Base-by-base conservation (phyloP, 1,140 invertebrate species). In the Zophobas atratus region DNA sequence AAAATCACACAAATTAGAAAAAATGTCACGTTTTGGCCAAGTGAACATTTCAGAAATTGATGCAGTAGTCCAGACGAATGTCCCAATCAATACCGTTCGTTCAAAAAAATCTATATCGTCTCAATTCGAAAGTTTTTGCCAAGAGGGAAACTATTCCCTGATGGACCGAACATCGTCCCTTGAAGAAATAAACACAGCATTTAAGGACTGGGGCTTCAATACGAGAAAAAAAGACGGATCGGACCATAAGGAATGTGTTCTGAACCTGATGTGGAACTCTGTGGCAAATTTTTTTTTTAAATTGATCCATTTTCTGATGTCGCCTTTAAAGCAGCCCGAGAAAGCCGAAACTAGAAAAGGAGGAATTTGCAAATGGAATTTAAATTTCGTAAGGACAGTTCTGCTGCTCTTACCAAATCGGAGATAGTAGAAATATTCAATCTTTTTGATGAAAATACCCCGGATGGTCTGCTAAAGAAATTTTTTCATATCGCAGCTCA, bases 251-350 rank as follows among this genome's bases (percentile, higher is more conserved):
- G 41, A 8, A 5, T 33, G 41, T 32, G 41, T 36, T 43, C 32
- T 35, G 20, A 20, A 20, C 20, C 20, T 20, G 20, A 20, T 20
- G 20, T 20, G 20, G 20, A 20, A 20, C 20, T 20, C 20, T 20
- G 20, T 20, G 20, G 20, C 20, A 20, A 20, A 20, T 70, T 38
- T 70, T 38, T 38, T 41, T 4, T 6, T 6, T 8, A 8, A 5
- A n/a, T 70, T n/a, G 39, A 70, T 43, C 67, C 67, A 8, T 70
- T 70, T 41, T 6, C 39, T 39, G 41, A 43, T 70, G 39, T 70
- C n/a, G 67, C 6, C 35, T 70, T 70, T 38, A 36, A 70, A 70
- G 8, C 39, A 6, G 67, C 67, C 5, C 34, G 67, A 43, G 41
- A 70, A 38, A 38, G 34, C 35, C 6, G 39, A 38, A 46, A 70